Conservation (phyloP, 2,888 invertebrate species). For the Cataglyphis albicans region DNA sequence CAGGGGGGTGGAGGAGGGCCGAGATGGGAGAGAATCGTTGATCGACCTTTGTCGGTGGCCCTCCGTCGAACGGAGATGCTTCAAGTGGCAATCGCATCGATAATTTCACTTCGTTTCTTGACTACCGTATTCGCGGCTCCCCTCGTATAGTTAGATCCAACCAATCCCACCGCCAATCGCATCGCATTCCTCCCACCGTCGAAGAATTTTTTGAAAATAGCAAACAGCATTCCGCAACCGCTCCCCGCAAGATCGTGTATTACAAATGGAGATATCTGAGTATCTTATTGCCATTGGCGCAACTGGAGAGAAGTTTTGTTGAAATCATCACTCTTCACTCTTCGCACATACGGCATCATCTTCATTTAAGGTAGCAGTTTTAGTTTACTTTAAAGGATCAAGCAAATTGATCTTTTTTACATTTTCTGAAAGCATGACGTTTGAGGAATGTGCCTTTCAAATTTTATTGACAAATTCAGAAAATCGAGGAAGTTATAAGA, state of each 20-base stretch:
- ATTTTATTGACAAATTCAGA: too few species aligned
- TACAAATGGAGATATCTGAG: not conserved
- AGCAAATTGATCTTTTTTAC: too few species aligned
- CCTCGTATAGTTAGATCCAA: conserved; percentile 53
- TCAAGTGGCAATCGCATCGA: conserved; percentile 84
- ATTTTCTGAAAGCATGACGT: too few species aligned
- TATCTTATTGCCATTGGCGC: not conserved
- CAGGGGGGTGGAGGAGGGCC: conserved; percentile 59
- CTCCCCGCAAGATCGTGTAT: not conserved
- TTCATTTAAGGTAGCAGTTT: not conserved
- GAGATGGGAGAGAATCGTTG: conserved; percentile 75
- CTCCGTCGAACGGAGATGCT: conserved; percentile 73
- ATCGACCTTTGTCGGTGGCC: conserved; percentile 81
- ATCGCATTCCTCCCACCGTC: conserved; percentile 52
- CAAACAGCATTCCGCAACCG: conserved; percentile 46
- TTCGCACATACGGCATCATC: not conserved
- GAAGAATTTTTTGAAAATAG: conserved; percentile 59
- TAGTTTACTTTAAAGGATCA: too few species aligned
- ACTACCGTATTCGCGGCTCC: conserved; percentile 67
- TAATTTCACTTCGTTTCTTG: conserved; percentile 79
- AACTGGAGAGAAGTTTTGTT: not conserved
- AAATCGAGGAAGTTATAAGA: too few species aligned
- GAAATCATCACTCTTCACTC: not conserved
- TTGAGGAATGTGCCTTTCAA: too few species aligned
- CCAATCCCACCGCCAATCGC: conserved; percentile 61